Evolutionary conservation across 2,888 invertebrate species (phyloP).

Genomic region (Hypercompe scribonia): DNA sequence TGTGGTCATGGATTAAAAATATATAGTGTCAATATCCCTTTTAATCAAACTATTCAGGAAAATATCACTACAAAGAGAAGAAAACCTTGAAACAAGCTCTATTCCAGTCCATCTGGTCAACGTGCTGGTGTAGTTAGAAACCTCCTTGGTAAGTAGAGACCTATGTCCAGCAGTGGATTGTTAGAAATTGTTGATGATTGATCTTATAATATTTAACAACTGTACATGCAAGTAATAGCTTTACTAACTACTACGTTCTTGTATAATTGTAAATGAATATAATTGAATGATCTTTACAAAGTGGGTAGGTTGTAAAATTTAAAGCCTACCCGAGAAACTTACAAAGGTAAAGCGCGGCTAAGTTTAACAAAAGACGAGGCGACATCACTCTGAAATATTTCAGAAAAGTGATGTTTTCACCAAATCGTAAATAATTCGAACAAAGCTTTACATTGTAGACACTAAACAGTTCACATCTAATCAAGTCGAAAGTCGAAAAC

Average conservation of each 20-base stretch:
- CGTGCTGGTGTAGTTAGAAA: too few relatives aligned
- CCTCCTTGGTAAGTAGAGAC: too few relatives aligned
- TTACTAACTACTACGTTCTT: not conserved
- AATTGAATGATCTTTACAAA: conserved; percentile 22
- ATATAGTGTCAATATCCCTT: too few relatives aligned
- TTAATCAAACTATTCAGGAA: too few relatives aligned
- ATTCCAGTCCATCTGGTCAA: too few relatives aligned
- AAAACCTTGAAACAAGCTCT: too few relatives aligned
- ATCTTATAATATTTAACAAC: too few relatives aligned
- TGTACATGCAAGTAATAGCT: too few relatives aligned
- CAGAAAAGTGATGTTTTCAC: conserved; percentile 37
- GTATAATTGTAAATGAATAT: conserved; percentile 8
- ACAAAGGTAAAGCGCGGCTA: conserved; percentile 43
- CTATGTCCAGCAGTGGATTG: too few relatives aligned
- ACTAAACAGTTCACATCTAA: not conserved
- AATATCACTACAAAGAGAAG: too few relatives aligned
- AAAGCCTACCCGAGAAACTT: conserved; percentile 19
- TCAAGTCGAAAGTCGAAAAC: not conserved
- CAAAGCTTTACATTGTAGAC: conserved; percentile 43
- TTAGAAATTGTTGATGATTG: too few relatives aligned
- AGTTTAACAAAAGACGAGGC: conserved; percentile 41
- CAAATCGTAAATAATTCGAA: conserved; percentile 34
- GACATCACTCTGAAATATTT: conserved; percentile 31
- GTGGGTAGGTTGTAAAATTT: conserved; percentile 34
- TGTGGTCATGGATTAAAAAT: too few relatives aligned